Base-by-base conservation (phyloP, 2,888 invertebrate genomes). In the Nymphalis c-album region DNA sequence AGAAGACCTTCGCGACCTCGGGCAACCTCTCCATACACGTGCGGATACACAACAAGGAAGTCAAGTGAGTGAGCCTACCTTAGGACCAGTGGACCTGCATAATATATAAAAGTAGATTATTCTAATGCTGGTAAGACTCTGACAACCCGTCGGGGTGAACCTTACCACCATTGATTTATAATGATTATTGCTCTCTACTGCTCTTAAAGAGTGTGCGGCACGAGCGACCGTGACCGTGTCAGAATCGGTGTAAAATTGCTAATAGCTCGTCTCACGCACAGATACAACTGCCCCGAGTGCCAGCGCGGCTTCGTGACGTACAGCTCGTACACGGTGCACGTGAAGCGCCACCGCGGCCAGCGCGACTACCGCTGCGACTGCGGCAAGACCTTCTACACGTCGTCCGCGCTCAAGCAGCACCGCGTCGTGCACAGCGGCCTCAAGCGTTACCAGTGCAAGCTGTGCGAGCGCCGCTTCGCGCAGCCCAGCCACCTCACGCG, bases 341-440 rank as follows among this genome's bases (percentile, higher is more conserved):
- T 91, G 0, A 92, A 92, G 66, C 76, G 92, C 0, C 92, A 92
- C 72, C 88, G 88, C 73, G 92, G 92, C 0, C 92, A 91, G 69
- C 75, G 87, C 0, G 92, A 92, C 78, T 87, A 92, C 72, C 82
- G 77, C 47, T 92, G 92, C 71, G 92, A 92, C 48, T 92, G 92
- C 50, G 92, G 92, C 7, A 92, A 92, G 67, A 87, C 87, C 0
- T 92, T 92, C 78, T 92, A 90, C 80, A 92, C 92, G 0, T 88
- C 90, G 0, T 91, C 92, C 0, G 87, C 89, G 0, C 70, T 92
- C 1, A 92, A 92, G 76, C 91, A 91, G 73, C 92, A 92, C 70
- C 83, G 79, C 63, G 87, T 90, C 0, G 91, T 91, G 0, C 92
- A 92, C 68, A 91, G 92, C 0, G 92, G 92, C 1, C 88, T 91